A percentile compares a stretch with the other conserved stretches of the same genome.
Evolutionary conservation across 2,888 invertebrate species (phyloP).

Genomic region (Nomada goodeniana): DNA sequence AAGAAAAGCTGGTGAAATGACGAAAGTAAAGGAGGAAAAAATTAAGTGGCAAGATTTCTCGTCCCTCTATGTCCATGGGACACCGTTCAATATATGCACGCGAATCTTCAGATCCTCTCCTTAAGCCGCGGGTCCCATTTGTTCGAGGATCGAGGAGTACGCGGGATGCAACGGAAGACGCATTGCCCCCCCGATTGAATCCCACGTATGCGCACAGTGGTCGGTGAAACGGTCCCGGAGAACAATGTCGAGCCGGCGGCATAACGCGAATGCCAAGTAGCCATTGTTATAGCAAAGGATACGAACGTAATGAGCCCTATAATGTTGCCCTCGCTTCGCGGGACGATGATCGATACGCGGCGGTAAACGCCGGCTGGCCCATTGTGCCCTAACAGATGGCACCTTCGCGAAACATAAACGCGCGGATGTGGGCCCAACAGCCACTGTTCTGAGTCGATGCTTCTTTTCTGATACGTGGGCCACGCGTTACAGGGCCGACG

Average conservation of each 20-base stretch:
- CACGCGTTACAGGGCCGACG: neutral
- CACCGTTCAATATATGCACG: neutral
- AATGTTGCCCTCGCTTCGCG: conserved; percentile 56
- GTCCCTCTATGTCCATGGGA: neutral
- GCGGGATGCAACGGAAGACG: conserved; percentile 59
- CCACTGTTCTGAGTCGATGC: neutral
- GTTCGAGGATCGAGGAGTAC: conserved; percentile 33
- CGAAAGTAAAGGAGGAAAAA: neutral
- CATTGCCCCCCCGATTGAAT: conserved; percentile 65
- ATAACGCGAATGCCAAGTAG: conserved; percentile 69
- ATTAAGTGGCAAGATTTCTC: neutral
- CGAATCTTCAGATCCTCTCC: neutral
- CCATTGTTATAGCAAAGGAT: conserved; percentile 66
- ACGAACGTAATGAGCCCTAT: conserved; percentile 63
- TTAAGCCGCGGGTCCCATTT: conserved; percentile 15
- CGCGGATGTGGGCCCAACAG: neutral
- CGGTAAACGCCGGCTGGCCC: conserved; percentile 8
- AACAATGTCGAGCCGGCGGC: conserved; percentile 65
- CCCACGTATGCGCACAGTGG: conserved; percentile 60
- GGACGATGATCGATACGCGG: conserved; percentile 64
- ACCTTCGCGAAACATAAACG: conserved; percentile 2
- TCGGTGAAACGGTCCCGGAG: conserved; percentile 53
- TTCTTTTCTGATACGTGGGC: too few relatives aligned
- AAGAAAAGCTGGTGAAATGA: neutral
- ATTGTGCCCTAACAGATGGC: neutral